Evolutionary conservation across 2,888 invertebrate genomes (phyloP).

Genomic region (Xestia sexstrigata): DNA sequence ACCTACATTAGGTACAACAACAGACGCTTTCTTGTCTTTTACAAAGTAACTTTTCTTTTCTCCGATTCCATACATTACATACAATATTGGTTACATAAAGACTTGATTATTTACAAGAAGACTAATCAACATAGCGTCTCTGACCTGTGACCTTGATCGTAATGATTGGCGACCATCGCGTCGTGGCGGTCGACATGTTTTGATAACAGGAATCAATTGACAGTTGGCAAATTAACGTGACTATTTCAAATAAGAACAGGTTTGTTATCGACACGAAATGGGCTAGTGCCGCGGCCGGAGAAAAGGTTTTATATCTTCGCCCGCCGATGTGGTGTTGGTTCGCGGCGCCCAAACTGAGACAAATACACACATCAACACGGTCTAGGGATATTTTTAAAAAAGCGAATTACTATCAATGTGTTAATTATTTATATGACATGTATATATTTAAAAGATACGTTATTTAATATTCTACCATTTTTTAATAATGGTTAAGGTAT

Average conservation of each 20-base stretch:
- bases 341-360: background rate
- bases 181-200: constrained; percentile 36
- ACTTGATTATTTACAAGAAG: constrained; percentile 29
- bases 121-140: constrained; percentile 35
- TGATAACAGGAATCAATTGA: constrained; percentile 56
- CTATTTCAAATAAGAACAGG: constrained; percentile 22
- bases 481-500: too few relatives aligned
- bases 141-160: constrained; percentile 56
- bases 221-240: constrained; percentile 42
- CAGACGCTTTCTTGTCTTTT: background rate
- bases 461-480: too few relatives aligned
- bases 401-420: too few relatives aligned
- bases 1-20: background rate
- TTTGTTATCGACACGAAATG: background rate
- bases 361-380: too few relatives aligned
- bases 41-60: background rate
- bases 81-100: constrained; percentile 25
- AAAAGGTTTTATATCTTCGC: background rate
- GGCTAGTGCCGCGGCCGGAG: background rate
- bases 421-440: too few relatives aligned
- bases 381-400: too few relatives aligned
- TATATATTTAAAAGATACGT: too few relatives aligned
- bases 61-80: constrained; percentile 4
- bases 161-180: constrained; percentile 44
- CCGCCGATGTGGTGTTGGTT: background rate